Evolutionary conservation across 2,113 vertebrate species (phyloP).

Genomic region (Willisornis vidua): DNA sequence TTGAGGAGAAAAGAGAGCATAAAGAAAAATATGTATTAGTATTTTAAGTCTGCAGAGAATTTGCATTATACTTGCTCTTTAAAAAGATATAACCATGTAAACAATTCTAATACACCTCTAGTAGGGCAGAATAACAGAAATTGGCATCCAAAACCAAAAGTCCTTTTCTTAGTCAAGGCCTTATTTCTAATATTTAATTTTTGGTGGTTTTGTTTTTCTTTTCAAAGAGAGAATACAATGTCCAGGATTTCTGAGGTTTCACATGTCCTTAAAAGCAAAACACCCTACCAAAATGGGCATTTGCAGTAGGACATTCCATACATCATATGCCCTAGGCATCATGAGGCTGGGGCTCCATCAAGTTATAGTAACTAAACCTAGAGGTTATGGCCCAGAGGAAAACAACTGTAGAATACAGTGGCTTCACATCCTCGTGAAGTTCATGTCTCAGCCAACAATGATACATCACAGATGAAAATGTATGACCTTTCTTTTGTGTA

Average conservation of each 20-base stretch:
- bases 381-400: background rate
- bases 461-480: slow-evolving; percentile 32
- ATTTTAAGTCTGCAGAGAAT: background rate
- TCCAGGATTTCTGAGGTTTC: background rate
- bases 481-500: slow-evolving; percentile 39
- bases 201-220: background rate
- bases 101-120: background rate
- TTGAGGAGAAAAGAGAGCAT: background rate
- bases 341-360: background rate
- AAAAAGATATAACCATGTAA: background rate
- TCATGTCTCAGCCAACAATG: background rate
- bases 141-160: background rate
- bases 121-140: background rate
- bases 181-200: background rate
- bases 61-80: background rate
- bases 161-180: background rate
- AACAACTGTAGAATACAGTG: background rate
- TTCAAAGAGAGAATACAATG: background rate
- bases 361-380: background rate
- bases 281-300: background rate
- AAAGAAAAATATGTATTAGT: background rate
- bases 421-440: background rate
- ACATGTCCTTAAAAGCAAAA: background rate
- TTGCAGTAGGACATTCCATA: background rate
- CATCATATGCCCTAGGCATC: background rate